Evolutionary conservation across 2,888 invertebrate species (phyloP), one percentile per base, ranked within the genome.

Genomic region (Euproctis similis): DNA sequence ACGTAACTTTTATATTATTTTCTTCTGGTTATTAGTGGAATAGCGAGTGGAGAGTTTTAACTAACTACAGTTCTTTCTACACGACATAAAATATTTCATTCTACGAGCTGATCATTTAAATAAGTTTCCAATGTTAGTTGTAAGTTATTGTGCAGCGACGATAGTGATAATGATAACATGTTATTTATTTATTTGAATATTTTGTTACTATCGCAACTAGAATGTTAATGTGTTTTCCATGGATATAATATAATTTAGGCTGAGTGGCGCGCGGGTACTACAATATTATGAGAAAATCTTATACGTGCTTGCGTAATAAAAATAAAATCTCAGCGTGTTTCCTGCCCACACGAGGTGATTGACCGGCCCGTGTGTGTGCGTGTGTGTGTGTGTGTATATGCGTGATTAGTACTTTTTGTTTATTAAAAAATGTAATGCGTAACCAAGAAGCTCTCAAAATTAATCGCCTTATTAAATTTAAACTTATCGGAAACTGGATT

Each of bases 251-350:
- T 44, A 45, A 37, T 34, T n/a, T n/a, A n/a, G n/a, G n/a, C n/a
- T n/a, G n/a, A n/a, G n/a, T 39, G 42, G 21, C 42, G 36, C 36
- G 32, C 31, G n/a, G n/a, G 34, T 34, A 42, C 28, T 33, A 41
- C 28, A 36, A 32, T 39, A 53, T 48, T 53, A 39, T 47, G 45
- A 43, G 45, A 42, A 53, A 40, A 43, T 33, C 31, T 38, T 39
- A 37, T 42, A 40, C 27, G 31, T 24, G 33, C 36, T 50, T 52
- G 36, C 41, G 50, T 52, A 52, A 53, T 52, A 52, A 46, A 37
- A 52, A 48, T 50, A 44, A 46, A 48, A 39, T 42, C 50, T 30
- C 39, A 41, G 38, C 50, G 32, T 42, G 49, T 40, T 46, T 40
- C 44, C 51, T 46, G 48, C 45, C 42, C 41, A 43, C 39, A 31